phyloP scores from a whole-genome alignment of 2,797 vertebrate genomes.

The Chiroxiphia lanceolata region DNA sequence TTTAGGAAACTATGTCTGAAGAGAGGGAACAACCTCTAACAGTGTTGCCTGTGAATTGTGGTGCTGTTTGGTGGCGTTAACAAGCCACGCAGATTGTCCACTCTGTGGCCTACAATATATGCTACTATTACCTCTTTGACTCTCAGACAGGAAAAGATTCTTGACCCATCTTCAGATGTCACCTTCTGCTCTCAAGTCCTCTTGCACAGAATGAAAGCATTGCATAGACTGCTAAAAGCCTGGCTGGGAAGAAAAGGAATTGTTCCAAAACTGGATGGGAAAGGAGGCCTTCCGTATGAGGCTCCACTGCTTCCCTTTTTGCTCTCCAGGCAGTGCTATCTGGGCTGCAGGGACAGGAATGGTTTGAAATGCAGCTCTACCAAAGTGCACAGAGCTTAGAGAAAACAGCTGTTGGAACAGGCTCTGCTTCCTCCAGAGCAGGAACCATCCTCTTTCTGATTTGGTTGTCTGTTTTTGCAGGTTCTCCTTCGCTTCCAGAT shows the following conservation, averaged over 20 bases:
- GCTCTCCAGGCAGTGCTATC: not conserved
- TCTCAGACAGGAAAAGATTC: not conserved
- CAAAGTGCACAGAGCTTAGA: not conserved
- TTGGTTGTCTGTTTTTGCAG: not conserved
- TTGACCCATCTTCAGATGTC: not conserved
- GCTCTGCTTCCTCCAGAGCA: not conserved
- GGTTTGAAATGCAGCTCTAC: not conserved
- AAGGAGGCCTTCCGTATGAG: not conserved
- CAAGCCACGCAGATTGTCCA: not conserved
- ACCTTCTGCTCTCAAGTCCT: not conserved
- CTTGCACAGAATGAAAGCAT: not conserved
- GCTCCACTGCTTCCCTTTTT: not conserved
- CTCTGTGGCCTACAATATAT: not conserved
- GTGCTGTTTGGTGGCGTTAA: not conserved
- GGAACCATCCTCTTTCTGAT: not conserved
- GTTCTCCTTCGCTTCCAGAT: slow-evolving; percentile 56
- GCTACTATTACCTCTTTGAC: not conserved
- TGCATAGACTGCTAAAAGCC: not conserved
- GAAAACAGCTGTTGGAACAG: not conserved
- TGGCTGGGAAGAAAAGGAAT: not conserved
- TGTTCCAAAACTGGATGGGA: not conserved
- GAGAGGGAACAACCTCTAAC: not conserved
- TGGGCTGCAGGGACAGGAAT: not conserved
- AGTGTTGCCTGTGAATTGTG: not conserved
- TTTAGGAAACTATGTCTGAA: not conserved